Evolutionary conservation across 1,140 invertebrate species (phyloP).

Genomic region (Atta cephalotes): DNA sequence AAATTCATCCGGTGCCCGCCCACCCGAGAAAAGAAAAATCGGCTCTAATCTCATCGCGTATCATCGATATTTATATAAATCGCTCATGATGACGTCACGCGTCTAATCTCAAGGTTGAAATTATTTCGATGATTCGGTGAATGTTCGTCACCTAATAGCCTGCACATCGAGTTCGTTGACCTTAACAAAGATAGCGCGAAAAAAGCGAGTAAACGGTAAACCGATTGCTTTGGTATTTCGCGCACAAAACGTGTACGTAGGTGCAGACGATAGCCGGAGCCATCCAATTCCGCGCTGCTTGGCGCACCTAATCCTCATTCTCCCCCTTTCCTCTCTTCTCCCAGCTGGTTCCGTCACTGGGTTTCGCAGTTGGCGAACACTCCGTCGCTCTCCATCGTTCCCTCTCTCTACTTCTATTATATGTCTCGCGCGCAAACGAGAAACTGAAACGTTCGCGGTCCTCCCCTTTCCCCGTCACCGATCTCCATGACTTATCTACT

Average conservation of each 20-base stretch:
- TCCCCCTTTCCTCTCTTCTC: neutral
- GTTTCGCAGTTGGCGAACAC: constrained; percentile 44
- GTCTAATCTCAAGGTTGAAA: constrained; percentile 12
- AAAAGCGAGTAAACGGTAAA: constrained; percentile 42
- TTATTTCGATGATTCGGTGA: constrained; percentile 1
- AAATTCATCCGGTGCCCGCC: neutral
- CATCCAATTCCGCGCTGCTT: constrained; percentile 35
- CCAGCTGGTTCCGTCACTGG: constrained; percentile 9
- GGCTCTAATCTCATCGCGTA: neutral
- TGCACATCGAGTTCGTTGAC: constrained; percentile 40
- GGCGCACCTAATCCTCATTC: constrained; percentile 65
- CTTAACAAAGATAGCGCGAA: constrained; percentile 36
- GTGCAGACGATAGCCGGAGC: constrained; percentile 9
- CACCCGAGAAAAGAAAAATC: neutral
- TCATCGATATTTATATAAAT: too few relatives aligned
- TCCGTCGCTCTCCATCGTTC: constrained; percentile 27
- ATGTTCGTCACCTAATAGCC: neutral
- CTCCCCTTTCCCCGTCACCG: neutral
- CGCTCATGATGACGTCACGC: constrained; percentile 21
- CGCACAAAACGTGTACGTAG: neutral
- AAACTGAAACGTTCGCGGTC: constrained; percentile 50
- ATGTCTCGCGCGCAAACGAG: constrained; percentile 36
- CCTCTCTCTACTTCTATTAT: neutral
- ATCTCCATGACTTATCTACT: constrained; percentile 75
- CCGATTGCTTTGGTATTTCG: constrained; percentile 25